These are phyloP conservation scores for Drosophila longiperda DNA, from an alignment of 2,888 invertebrate species.

Conservation along the genomic window DNA sequence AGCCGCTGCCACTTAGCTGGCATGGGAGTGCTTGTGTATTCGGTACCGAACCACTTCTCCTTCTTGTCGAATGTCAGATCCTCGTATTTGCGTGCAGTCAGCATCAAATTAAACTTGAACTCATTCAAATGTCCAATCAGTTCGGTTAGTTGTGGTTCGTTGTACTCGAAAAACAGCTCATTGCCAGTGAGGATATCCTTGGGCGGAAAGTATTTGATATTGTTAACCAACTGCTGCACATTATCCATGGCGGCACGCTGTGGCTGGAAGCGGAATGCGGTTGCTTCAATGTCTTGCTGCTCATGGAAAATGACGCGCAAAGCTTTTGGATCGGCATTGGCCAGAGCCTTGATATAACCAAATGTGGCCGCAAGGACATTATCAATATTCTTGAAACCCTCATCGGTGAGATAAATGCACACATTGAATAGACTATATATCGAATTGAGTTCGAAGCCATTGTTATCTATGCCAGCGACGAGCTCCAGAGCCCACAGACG, in stretches of 20 bases:
- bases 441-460: conserved; percentile 92
- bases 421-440: conserved; percentile 91
- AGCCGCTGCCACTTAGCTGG: conserved; percentile 87
- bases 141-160: conserved; percentile 86
- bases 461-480: conserved; percentile 89
- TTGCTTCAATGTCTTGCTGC: conserved; percentile 90
- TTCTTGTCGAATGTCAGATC: conserved; percentile 86
- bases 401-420: conserved; percentile 90
- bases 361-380: conserved; percentile 92
- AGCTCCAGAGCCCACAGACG: conserved; percentile 90
- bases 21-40: conserved; percentile 88
- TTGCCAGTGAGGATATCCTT: conserved; percentile 92
- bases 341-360: conserved; percentile 91
- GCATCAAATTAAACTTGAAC: conserved; percentile 83
- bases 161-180: conserved; percentile 90
- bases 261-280: conserved; percentile 89
- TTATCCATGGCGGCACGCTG: conserved; percentile 91
- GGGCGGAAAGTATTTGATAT: conserved; percentile 92
- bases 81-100: conserved; percentile 82
- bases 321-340: conserved; percentile 55
- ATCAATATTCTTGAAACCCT: conserved; percentile 89
- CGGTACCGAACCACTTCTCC: conserved; percentile 94
- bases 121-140: conserved; percentile 79
- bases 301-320: conserved; percentile 85
- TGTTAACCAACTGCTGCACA: conserved; percentile 91